phyloP scores from a whole-genome alignment of 2,888 invertebrate species.

The Philereme transversata region DNA sequence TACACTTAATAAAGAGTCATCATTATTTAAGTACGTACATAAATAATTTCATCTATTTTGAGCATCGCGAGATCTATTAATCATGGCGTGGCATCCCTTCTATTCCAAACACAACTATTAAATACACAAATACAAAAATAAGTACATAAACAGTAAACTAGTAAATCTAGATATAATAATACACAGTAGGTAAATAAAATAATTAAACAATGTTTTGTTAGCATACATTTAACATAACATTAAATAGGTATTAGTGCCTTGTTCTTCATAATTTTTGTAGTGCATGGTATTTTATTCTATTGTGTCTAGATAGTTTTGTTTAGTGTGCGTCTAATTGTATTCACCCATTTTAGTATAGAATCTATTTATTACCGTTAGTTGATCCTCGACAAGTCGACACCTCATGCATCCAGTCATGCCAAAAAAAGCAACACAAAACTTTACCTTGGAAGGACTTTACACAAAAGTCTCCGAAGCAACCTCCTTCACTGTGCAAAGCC shows the following conservation, averaged over 20 bases:
- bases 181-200: background rate
- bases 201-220: conserved; percentile 10
- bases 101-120: conserved; percentile 8
- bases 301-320: conserved; percentile 22
- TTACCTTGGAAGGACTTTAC: conserved; percentile 75
- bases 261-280: conserved; percentile 36
- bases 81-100: conserved; percentile 8
- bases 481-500: conserved; percentile 80
- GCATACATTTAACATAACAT: conserved; percentile 18
- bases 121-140: background rate
- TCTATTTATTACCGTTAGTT: conserved; percentile 40
- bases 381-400: conserved; percentile 44
- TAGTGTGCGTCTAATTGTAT: conserved; percentile 34
- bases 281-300: conserved; percentile 72
- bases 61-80: background rate
- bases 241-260: background rate
- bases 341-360: conserved; percentile 32
- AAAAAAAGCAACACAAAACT: conserved; percentile 78
- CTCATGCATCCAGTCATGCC: conserved; percentile 65
- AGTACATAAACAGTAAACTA: background rate
- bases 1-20: background rate
- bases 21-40: conserved; percentile 1
- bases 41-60: conserved; percentile 2
- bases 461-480: conserved; percentile 70
- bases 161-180: too few relatives aligned